Conservation (phyloP, 1,140 invertebrate genomes). For the Papilio aristodemus region DNA sequence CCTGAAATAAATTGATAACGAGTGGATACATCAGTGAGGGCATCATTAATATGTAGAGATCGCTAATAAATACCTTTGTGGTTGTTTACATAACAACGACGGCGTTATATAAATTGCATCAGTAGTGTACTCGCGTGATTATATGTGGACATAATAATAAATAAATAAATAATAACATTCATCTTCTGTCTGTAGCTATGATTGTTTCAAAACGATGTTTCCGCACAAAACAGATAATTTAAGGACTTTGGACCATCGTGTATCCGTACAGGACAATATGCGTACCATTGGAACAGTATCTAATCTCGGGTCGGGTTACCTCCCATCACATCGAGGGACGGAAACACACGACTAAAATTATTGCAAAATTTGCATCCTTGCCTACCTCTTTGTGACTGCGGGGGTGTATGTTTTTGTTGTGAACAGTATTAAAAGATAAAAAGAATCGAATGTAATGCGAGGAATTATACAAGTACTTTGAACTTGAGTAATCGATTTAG, state of each 20-base stretch:
- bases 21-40: neutral
- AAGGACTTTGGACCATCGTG: neutral
- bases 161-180: neutral
- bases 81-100: neutral
- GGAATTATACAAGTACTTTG: neutral
- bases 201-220: neutral
- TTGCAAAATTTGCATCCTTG: too few relatives aligned
- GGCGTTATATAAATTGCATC: conserved; percentile 11
- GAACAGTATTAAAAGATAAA: neutral
- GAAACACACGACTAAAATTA: too few relatives aligned
- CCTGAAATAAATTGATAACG: neutral
- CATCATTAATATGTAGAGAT: neutral
- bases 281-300: too few relatives aligned
- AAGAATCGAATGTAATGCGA: neutral
- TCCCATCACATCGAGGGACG: too few relatives aligned
- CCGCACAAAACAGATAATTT: neutral
- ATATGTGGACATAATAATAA: neutral
- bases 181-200: neutral
- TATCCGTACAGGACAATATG: too few relatives aligned
- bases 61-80: neutral
- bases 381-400: too few relatives aligned
- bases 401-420: too few relatives aligned
- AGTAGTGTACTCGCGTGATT: neutral
- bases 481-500: conserved; percentile 11
- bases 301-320: too few relatives aligned